phyloP scores from a whole-genome alignment of 2,113 vertebrate genomes.

The Tyto alba region DNA sequence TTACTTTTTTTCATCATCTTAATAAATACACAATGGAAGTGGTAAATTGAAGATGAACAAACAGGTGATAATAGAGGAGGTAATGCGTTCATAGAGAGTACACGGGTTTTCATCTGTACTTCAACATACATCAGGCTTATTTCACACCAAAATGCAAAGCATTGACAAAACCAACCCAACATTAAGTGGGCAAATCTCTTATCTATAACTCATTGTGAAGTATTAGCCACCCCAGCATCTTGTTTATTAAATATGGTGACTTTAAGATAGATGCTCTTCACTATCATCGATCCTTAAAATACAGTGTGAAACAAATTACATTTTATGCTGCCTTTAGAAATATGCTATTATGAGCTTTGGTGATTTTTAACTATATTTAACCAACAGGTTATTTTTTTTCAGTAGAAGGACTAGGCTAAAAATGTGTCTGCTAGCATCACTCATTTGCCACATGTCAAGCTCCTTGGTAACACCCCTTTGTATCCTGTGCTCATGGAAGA shows the following conservation, averaged over 20 bases:
- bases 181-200: neutral
- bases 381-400: neutral
- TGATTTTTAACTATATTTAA: neutral
- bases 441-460: neutral
- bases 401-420: neutral
- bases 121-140: neutral
- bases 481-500: neutral
- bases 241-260: neutral
- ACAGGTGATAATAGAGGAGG: constrained; percentile 2
- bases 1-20: constrained; percentile 50
- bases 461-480: neutral
- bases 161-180: neutral
- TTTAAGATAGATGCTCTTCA: neutral
- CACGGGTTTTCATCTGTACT: neutral
- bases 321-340: neutral
- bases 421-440: neutral
- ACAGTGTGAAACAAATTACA: neutral
- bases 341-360: neutral
- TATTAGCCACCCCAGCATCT: neutral
- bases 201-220: neutral
- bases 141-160: neutral
- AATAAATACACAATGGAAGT: constrained; percentile 48
- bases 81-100: neutral
- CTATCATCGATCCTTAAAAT: neutral
- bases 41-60: constrained; percentile 46